A percentile compares a stretch with the other conserved stretches of the same genome.
Evolutionary conservation across 2,113 vertebrate species (phyloP).

Genomic region (Sminthopsis crassicaudata): DNA sequence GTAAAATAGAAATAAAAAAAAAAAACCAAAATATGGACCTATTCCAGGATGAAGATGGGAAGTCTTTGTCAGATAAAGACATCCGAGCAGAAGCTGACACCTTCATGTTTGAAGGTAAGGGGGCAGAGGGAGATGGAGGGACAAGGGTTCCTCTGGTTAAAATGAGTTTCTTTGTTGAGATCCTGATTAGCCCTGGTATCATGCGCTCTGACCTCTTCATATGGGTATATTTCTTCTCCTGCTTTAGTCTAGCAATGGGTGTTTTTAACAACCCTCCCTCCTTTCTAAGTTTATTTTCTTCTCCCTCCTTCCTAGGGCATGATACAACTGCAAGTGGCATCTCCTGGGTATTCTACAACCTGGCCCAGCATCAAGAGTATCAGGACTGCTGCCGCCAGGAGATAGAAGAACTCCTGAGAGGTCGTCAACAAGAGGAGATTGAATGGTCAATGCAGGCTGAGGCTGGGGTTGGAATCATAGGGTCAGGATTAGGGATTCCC

Average conservation of each 20-base stretch:
- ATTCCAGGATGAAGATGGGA: slow-evolving; percentile 89
- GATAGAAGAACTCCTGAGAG: slow-evolving; percentile 66
- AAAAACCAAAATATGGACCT: fast-evolving
- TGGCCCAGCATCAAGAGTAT: slow-evolving; percentile 73
- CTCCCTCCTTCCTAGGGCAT: slow-evolving; percentile 53
- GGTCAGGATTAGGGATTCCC: background rate
- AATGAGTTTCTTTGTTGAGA: background rate
- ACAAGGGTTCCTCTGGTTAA: background rate
- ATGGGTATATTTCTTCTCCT: background rate
- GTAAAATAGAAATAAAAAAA: no score
- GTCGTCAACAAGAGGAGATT: slow-evolving; percentile 65
- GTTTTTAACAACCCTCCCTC: background rate
- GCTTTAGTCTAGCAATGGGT: background rate
- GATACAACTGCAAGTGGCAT: slow-evolving; percentile 78
- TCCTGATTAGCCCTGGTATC: background rate
- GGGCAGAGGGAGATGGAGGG: background rate
- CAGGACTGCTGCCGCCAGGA: slow-evolving; percentile 77
- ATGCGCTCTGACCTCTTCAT: background rate
- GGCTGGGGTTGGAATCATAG: background rate
- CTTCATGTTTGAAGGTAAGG: slow-evolving; percentile 95
- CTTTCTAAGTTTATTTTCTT: background rate
- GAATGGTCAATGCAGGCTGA: slow-evolving; percentile 66
- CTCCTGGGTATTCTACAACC: slow-evolving; percentile 78
- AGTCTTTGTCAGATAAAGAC: slow-evolving; percentile 86
- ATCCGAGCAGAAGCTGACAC: slow-evolving; percentile 90